phyloP scores from a whole-genome alignment of 2,888 invertebrate species.

The Athrips mouffetella region DNA sequence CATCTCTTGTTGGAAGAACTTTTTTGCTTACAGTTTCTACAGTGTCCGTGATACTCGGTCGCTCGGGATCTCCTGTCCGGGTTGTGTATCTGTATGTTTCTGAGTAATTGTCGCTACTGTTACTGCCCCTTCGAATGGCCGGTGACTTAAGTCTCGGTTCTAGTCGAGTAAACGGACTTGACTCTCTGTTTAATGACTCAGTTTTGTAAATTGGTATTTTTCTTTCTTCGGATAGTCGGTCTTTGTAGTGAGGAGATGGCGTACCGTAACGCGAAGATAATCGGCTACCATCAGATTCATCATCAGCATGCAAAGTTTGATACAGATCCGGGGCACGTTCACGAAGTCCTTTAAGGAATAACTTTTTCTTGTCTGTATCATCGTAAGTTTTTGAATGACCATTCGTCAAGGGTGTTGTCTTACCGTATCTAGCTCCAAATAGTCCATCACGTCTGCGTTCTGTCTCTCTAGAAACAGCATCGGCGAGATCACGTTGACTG shows the following conservation, averaged over 20 bases:
- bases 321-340: slow-evolving; percentile 85
- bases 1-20: slow-evolving; percentile 81
- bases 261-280: slow-evolving; percentile 66
- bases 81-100: slow-evolving; percentile 85
- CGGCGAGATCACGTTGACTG: slow-evolving; percentile 87
- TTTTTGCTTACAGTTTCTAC: slow-evolving; percentile 84
- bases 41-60: slow-evolving; percentile 84
- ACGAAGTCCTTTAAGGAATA: slow-evolving; percentile 83
- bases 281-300: slow-evolving; percentile 73
- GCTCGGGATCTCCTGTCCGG: slow-evolving; percentile 81
- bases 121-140: slow-evolving; percentile 80
- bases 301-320: slow-evolving; percentile 83
- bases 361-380: slow-evolving; percentile 80
- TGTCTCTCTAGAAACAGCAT: slow-evolving; percentile 76
- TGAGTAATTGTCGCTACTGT: slow-evolving; percentile 83
- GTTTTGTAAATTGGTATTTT: slow-evolving; percentile 68
- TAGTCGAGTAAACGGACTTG: slow-evolving; percentile 67
- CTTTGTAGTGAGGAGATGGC: slow-evolving; percentile 70
- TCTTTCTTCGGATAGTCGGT: slow-evolving; percentile 66
- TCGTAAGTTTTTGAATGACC: slow-evolving; percentile 67
- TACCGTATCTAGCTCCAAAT: slow-evolving; percentile 76
- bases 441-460: slow-evolving; percentile 73
- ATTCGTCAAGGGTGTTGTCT: slow-evolving; percentile 73
- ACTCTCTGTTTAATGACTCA: slow-evolving; percentile 67
- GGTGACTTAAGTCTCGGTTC: slow-evolving; percentile 68